Percentiles rank a stretch among this genome's conserved stretches.
phyloP scores from a whole-genome alignment of 2,888 invertebrate species.

The Spialia ferax region DNA sequence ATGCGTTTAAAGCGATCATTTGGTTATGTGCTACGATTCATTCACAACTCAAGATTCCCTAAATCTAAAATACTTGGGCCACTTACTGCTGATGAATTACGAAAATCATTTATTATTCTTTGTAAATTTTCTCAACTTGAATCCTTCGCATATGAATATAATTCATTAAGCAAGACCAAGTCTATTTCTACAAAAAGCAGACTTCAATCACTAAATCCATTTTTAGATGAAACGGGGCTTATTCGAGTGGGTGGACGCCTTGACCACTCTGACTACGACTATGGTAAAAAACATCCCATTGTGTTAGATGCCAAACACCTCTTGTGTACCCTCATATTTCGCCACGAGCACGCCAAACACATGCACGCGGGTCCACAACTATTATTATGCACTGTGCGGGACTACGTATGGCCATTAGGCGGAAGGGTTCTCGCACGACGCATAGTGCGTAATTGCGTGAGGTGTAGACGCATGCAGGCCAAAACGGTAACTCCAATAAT shows the following conservation, averaged over 20 bases:
- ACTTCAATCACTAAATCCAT: conserved; percentile 24
- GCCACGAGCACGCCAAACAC: conserved; percentile 17
- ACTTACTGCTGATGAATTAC: conserved; percentile 15
- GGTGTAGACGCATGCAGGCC: conserved; percentile 19
- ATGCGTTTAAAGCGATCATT: conserved; percentile 23
- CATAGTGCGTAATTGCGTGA: conserved; percentile 34
- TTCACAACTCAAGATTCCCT: conserved; percentile 10
- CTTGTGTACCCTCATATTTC: conserved; percentile 19
- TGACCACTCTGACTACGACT: conserved; percentile 6
- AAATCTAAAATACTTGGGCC: conserved; percentile 13
- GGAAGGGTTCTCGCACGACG: conserved; percentile 38
- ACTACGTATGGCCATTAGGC: conserved; percentile 36
- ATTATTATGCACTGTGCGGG: conserved; percentile 35
- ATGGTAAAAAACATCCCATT: conserved; percentile 24
- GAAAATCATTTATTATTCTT: conserved; percentile 11
- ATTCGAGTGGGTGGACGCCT: conserved; percentile 29
- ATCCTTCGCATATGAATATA: conserved; percentile 17
- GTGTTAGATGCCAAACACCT: conserved; percentile 30
- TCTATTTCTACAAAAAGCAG: conserved; percentile 22
- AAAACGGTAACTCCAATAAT: conserved; percentile 5
- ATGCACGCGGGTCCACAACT: conserved; percentile 42
- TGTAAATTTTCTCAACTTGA: conserved; percentile 25
- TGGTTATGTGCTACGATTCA: conserved; percentile 25
- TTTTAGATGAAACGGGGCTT: conserved; percentile 9
- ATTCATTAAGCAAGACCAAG: not conserved